Evolutionary conservation across 1,140 invertebrate genomes (phyloP).

Genomic region (Pogonomyrmex barbatus): DNA sequence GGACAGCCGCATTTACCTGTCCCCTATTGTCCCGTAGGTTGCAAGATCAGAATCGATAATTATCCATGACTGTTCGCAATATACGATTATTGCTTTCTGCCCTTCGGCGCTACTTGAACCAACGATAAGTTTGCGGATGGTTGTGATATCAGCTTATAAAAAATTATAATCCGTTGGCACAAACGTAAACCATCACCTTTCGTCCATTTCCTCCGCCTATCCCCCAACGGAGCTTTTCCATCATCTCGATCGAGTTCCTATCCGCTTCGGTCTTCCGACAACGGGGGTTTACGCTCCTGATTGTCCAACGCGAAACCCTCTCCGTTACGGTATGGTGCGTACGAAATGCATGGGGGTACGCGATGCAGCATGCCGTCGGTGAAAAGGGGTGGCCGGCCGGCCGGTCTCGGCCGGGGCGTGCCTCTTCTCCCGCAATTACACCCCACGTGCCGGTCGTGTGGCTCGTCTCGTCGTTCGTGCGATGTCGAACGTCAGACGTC

Average conservation of each 20-base stretch:
- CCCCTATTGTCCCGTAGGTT: not conserved
- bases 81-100: conserved; percentile 31
- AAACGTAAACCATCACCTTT: not conserved
- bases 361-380: conserved; percentile 33
- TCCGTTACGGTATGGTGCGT: conserved; percentile 31
- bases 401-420: conserved; percentile 59
- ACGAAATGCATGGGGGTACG: conserved; percentile 11
- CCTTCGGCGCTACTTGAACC: conserved; percentile 6
- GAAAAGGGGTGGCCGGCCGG: conserved; percentile 22
- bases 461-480: conserved; percentile 63
- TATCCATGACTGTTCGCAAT: conserved; percentile 33
- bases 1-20: conserved; percentile 35
- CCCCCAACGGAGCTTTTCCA: not conserved
- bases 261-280: not conserved
- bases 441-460: conserved; percentile 82
- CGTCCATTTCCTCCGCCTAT: not conserved
- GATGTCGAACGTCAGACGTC: conserved; percentile 46
- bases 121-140: not conserved
- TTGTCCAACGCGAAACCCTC: not conserved
- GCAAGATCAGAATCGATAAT: conserved; percentile 53
- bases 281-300: not conserved
- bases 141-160: not conserved
- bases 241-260: not conserved
- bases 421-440: conserved; percentile 63
- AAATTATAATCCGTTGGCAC: conserved; percentile 5